Conservation (phyloP, 37 sponge, comb jelly and placozoan species). For the Geodia barretti region DNA sequence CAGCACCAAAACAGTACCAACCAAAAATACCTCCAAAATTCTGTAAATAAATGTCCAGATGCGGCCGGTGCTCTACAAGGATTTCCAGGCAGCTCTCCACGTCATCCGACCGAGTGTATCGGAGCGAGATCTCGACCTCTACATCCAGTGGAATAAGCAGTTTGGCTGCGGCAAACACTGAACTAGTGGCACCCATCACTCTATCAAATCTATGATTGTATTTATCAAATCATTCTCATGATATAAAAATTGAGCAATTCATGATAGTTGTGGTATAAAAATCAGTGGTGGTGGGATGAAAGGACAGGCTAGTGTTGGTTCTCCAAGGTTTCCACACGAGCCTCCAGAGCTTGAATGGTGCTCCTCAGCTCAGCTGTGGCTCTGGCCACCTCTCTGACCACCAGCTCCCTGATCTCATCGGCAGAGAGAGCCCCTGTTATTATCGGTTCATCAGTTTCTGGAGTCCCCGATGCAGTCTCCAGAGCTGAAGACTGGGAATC, state of each 20-base stretch:
- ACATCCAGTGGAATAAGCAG: slow-evolving; percentile 92
- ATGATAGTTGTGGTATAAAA: no score
- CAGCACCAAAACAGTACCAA: no score
- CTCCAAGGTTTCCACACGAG: not conserved
- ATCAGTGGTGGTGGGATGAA: no score
- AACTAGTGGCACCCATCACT: no score
- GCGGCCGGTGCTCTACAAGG: slow-evolving; percentile 72
- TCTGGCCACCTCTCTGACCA: not conserved
- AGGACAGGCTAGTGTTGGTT: no score
- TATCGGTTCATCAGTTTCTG: not conserved
- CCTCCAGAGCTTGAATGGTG: not conserved
- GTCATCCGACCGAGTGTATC: slow-evolving; percentile 89
- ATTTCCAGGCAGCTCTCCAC: slow-evolving; percentile 77
- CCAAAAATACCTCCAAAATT: no score
- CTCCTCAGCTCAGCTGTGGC: not conserved
- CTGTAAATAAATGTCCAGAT: slow-evolving; percentile 75
- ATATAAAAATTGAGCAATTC: no score
- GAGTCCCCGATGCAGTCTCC: no score
- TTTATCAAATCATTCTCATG: no score
- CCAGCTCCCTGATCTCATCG: not conserved
- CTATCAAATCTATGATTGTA: no score
- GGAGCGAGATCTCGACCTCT: slow-evolving; percentile 82
- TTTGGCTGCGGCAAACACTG: slow-evolving; percentile 75
- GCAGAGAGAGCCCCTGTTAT: not conserved
- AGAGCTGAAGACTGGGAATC: no score